Conservation (phyloP, 1,140 invertebrate genomes). For the Lepidostoma basale region DNA sequence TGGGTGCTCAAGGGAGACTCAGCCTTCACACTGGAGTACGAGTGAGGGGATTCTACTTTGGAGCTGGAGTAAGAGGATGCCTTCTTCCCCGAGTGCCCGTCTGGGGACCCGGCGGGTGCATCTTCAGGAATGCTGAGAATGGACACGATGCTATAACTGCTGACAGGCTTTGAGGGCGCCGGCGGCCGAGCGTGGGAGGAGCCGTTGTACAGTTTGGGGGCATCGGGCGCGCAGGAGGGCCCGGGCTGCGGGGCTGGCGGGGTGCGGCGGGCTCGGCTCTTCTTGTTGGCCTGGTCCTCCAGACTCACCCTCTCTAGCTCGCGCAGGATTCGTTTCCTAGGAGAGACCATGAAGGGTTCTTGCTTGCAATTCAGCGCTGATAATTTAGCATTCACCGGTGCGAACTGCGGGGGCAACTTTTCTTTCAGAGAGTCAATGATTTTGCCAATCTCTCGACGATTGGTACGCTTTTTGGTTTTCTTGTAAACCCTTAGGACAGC, state of each 20-base stretch:
- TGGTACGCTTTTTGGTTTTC: conserved; percentile 52
- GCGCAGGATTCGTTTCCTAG: conserved; percentile 73
- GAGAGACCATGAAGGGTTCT: conserved; percentile 66
- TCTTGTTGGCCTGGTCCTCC: conserved; percentile 64
- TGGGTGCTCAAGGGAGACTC: conserved; percentile 41
- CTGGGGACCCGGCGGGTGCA: conserved; percentile 45
- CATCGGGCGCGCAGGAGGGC: conserved; percentile 39
- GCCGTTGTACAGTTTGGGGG: conserved; percentile 49
- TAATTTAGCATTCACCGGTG: conserved; percentile 54
- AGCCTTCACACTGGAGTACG: background rate
- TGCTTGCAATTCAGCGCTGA: conserved; percentile 55
- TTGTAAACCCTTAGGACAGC: conserved; percentile 59
- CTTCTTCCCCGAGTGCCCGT: conserved; percentile 52
- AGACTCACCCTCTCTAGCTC: conserved; percentile 75
- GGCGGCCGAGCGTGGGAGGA: conserved; percentile 44
- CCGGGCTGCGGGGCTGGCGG: conserved; percentile 50
- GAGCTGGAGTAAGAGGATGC: conserved; percentile 49
- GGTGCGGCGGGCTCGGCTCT: conserved; percentile 55
- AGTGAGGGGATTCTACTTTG: conserved; percentile 53
- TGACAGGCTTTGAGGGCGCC: conserved; percentile 61
- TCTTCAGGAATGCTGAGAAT: conserved; percentile 66
- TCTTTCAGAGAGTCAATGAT: conserved; percentile 60
- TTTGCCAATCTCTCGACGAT: conserved; percentile 53
- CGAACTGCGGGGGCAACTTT: conserved; percentile 53
- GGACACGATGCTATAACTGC: conserved; percentile 80